phyloP scores from a whole-genome alignment of 2,888 invertebrate genomes.

The Priocnemis perturbator region DNA sequence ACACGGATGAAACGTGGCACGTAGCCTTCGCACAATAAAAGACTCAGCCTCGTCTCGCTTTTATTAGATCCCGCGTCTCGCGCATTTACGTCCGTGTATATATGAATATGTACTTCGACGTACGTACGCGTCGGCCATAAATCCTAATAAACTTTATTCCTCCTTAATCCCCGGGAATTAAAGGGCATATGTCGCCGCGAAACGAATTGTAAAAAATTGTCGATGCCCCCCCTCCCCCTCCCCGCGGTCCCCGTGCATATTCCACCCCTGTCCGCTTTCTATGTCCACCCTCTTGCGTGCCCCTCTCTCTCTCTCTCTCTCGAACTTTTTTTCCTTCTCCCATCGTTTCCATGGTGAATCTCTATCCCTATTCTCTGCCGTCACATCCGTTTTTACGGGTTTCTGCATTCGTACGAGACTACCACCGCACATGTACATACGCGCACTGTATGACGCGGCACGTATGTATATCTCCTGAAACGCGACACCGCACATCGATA shows the following conservation, averaged over 20 bases:
- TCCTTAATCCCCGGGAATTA: slow-evolving; percentile 53
- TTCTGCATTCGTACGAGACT: slow-evolving; percentile 37
- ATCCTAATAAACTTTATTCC: slow-evolving; percentile 48
- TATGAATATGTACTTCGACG: slow-evolving; percentile 39
- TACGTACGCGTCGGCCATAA: slow-evolving; percentile 31
- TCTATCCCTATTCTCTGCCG: slow-evolving; percentile 38
- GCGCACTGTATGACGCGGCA: not conserved
- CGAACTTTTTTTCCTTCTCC: not conserved
- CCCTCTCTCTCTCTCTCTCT: slow-evolving; percentile 8
- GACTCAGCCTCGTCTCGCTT: slow-evolving; percentile 43
- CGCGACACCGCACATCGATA: slow-evolving; percentile 11
- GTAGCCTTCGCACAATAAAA: slow-evolving; percentile 35
- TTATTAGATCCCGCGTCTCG: slow-evolving; percentile 42
- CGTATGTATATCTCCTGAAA: slow-evolving; percentile 1
- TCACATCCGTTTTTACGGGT: slow-evolving; percentile 52
- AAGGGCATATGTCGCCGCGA: slow-evolving; percentile 51
- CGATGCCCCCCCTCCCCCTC: slow-evolving; percentile 41
- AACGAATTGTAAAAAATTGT: slow-evolving; percentile 59
- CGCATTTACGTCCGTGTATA: slow-evolving; percentile 17
- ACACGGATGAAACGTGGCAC: slow-evolving; percentile 27
- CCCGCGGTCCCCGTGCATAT: slow-evolving; percentile 5
- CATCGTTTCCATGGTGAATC: slow-evolving; percentile 38
- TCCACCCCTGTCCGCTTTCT: slow-evolving; percentile 15
- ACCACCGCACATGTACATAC: slow-evolving; percentile 1
- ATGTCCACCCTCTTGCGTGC: slow-evolving; percentile 20